Base-by-base conservation (phyloP, 2,113 vertebrate species). In the Myrmophylax atrothorax region DNA sequence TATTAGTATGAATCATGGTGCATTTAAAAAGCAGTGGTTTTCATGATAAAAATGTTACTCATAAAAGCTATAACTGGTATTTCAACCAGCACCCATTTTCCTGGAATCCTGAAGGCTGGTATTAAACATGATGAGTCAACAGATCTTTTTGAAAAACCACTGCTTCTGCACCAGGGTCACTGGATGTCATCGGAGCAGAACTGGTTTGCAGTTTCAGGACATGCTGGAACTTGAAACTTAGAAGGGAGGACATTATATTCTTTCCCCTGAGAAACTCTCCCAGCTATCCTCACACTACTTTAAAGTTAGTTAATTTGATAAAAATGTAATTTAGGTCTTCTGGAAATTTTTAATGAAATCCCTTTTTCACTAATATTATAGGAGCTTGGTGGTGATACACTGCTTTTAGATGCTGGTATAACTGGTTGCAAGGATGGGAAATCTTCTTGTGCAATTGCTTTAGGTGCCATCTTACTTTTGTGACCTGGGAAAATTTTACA, bases 121-220 rank as follows among this genome's bases (percentile, higher is more conserved):
- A 75, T 84, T 76, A 87, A 93, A 81, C 12, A 23, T 6, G 44
- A 63, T 67, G 69, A 93, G 91, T 78, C 89, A 94, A 93, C 56
- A 78, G 7, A 26, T 84, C 29, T 24, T 78, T 92, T 53, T 68
- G 60, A 92, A 60, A 91, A 81, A 52, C 23, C 19, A 17, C 60
- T 62, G 19, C 29, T 88, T 81, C 68, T 89, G 42, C 83, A 92
- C 29, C 73, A 40, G 72, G 76, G 84, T 79, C 90, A 89, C n/a
- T 35, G 40, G 24, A 3, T 3, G 17, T 64, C 10, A 0, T 67
- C 80, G 92, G 84, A 84, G 66, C 47, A 89, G 78, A 88, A 80
- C 37, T 23, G 37, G 10, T 62, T 59, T 79, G 84, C 3, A 1
- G 58, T 95, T 89, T 92, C 52, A 53, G 60, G 73, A 72, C 80